Percentiles rank a stretch among this genome's conserved stretches.
Conservation (phyloP, 2,113 vertebrate genomes). For the Ibidorhyncha struthersii region DNA sequence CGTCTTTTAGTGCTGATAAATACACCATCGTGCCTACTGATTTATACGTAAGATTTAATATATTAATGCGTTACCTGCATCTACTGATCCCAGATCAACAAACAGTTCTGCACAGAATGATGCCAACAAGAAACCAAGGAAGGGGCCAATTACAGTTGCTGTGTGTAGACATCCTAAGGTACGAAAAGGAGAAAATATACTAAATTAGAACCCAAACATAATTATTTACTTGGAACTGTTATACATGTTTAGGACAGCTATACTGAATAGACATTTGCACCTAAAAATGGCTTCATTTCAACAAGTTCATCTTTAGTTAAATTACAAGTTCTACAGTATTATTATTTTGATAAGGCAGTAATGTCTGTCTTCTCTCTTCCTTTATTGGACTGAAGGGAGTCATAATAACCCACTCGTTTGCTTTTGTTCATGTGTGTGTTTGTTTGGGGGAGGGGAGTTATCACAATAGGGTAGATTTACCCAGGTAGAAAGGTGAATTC, state of each 20-base stretch:
- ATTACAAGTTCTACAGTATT: background rate
- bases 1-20: background rate
- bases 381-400: background rate
- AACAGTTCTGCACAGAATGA: constrained; percentile 88
- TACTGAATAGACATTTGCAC: background rate
- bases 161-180: constrained; percentile 86
- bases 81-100: constrained; percentile 88
- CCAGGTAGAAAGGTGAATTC: constrained; percentile 91
- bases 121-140: constrained; percentile 87
- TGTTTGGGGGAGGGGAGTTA: background rate
- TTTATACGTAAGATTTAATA: background rate
- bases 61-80: constrained; percentile 80
- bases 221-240: background rate
- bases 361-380: background rate
- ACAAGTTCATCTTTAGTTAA: background rate
- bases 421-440: background rate
- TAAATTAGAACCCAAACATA: background rate
- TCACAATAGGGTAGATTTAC: constrained; percentile 65
- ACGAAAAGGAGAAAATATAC: background rate
- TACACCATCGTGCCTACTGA: background rate
- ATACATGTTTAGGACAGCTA: background rate
- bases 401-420: background rate
- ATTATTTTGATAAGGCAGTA: background rate
- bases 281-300: background rate
- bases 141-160: constrained; percentile 84